Evolutionary conservation across 1,140 invertebrate species (phyloP), one percentile per base, ranked within the genome.

Genomic region (Whitmania pigra): DNA sequence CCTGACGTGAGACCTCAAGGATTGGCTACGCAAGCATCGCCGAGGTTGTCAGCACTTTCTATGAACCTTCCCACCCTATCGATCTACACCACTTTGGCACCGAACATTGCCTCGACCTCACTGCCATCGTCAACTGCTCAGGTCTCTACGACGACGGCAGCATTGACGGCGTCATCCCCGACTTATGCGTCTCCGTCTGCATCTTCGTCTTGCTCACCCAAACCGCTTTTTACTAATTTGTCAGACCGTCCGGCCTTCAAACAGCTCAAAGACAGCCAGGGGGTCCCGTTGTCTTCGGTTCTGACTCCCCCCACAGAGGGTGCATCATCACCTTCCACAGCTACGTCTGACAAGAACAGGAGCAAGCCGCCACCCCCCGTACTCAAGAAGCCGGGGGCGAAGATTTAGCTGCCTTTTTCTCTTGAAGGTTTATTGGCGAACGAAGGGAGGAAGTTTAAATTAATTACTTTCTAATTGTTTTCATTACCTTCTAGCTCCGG

Each of bases 41-140:
- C 22, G 57, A 63, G 57, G 29, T 63, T 63, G 29, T 63, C 57
- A 22, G 57, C 57, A 15, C 57, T 63, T 63, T 63, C 57, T 25
- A 25, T 63, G 22, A 63, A 63, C 29, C 57, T 63, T 18, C 57
- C 57, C 22, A 63, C 57, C 29, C 57, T 63, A 22, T 63, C 57
- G 29, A 63, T 63, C 29, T 63, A 63, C 57, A 63, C 57, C 22
- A 63, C 57, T 11, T 63, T 63, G 57, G 57, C 57, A 31, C 57
- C 57, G 11, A 63, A 22, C 57, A n/a, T 63, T 18, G 15, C 57
- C 29, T n/a, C 57, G 25, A n/a, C 54, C 20, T 57, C 54, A 25
- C 9, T 25, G 54, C 25, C 54, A 9, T 57, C 54, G 57, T 63
- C 57, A 18, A 22, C 29, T n/a, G 7, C 57, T 63, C 57, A n/a